Percentiles rank a stretch among this genome's conserved stretches.
phyloP scores from a whole-genome alignment of 2,888 invertebrate genomes.

The Cryptus armator region DNA sequence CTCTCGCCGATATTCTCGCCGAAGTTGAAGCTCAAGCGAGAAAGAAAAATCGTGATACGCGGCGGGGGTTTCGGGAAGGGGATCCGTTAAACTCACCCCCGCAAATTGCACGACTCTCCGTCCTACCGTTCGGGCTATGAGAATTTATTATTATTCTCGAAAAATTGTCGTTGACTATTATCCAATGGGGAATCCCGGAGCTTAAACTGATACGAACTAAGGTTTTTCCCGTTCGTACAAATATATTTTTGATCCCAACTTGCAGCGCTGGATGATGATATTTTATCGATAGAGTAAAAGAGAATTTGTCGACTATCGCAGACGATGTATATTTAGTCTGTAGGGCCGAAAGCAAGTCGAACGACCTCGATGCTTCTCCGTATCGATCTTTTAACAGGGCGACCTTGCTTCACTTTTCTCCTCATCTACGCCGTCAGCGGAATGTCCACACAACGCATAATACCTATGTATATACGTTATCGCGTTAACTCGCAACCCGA shows the following conservation, averaged over 20 bases:
- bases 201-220: not conserved
- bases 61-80: slow-evolving; percentile 42
- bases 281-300: not conserved
- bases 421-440: slow-evolving; percentile 74
- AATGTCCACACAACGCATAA: slow-evolving; percentile 13
- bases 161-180: slow-evolving; percentile 39
- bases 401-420: slow-evolving; percentile 76
- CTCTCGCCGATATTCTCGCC: slow-evolving; percentile 13
- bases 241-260: too few species aligned
- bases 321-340: not conserved
- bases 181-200: not conserved
- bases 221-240: too few species aligned
- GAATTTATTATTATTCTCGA: slow-evolving; percentile 66
- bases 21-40: slow-evolving; percentile 22
- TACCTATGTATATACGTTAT: not conserved
- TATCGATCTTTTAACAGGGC: slow-evolving; percentile 75
- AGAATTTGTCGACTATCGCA: not conserved
- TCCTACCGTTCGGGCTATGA: slow-evolving; percentile 58
- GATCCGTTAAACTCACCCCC: slow-evolving; percentile 71
- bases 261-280: not conserved
- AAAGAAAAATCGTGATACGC: slow-evolving; percentile 61
- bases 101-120: slow-evolving; percentile 67
- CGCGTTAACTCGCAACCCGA: not conserved
- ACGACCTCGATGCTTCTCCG: slow-evolving; percentile 28
- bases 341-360: slow-evolving; percentile 16